These are phyloP conservation scores for Gryllus longicercus DNA, from an alignment of 2,888 invertebrate genomes.

Conservation along the genomic window DNA sequence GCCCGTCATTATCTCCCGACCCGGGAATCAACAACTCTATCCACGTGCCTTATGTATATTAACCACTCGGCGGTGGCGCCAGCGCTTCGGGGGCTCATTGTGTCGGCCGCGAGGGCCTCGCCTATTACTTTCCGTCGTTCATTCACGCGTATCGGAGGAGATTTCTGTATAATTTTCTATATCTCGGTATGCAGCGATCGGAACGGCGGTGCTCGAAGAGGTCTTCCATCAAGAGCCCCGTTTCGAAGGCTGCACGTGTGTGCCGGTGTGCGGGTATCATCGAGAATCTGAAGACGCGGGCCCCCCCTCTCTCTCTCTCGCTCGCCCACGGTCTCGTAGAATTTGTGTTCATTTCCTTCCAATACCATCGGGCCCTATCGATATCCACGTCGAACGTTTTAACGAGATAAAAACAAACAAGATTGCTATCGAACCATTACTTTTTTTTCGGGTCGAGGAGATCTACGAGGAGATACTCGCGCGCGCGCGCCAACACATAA, in stretches of 20 bases:
- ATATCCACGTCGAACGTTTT: conserved; percentile 24
- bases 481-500: conserved; percentile 17
- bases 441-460: conserved; percentile 17
- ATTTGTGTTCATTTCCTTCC: conserved; percentile 21
- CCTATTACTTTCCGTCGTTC: no score
- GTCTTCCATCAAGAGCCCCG: no score
- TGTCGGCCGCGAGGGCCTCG: no score
- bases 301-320: background rate
- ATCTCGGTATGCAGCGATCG: no score
- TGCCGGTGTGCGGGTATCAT: background rate
- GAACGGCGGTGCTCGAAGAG: no score
- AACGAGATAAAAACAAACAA: conserved; percentile 33
- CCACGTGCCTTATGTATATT: background rate
- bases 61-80: no score
- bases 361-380: conserved; percentile 19
- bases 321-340: background rate
- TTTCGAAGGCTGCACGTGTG: no score
- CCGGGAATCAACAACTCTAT: background rate
- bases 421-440: conserved; percentile 30
- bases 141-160: no score
- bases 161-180: no score
- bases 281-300: background rate
- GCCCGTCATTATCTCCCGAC: background rate
- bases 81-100: no score
- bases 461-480: background rate